Percentiles rank a stretch among this genome's conserved stretches.
Evolutionary conservation across 2,797 vertebrate genomes (phyloP).

Genomic region (Apogon talboti): DNA sequence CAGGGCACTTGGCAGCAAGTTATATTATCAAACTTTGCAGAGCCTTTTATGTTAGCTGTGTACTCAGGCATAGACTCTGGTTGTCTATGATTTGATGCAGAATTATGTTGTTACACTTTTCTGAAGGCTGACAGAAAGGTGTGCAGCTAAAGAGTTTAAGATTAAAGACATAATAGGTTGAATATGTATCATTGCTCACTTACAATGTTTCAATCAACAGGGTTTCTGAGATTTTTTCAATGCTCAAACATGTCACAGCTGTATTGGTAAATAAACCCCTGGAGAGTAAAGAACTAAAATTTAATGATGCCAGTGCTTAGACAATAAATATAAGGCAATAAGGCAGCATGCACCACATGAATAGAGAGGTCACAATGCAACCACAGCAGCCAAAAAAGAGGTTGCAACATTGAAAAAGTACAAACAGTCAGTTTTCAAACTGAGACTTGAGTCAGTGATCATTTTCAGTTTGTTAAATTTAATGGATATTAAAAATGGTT

Average conservation of each 20-base stretch:
- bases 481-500: too few relatives aligned
- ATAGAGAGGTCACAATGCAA: too few relatives aligned
- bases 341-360: too few relatives aligned
- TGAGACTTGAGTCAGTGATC: not conserved
- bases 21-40: constrained; percentile 35
- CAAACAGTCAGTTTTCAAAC: not conserved
- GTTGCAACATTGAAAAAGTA: not conserved
- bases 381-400: not conserved
- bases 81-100: constrained; percentile 10
- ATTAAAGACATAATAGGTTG: too few relatives aligned
- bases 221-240: not conserved
- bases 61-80: constrained; percentile 4
- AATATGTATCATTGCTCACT: not conserved
- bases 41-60: constrained; percentile 29
- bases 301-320: too few relatives aligned
- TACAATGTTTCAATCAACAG: not conserved
- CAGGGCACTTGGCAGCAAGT: constrained; percentile 42
- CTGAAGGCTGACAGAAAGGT: not conserved
- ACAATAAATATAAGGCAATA: too few relatives aligned
- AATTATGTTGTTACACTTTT: constrained; percentile 4
- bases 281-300: not conserved
- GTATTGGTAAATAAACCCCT: not conserved
- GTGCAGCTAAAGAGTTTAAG: not conserved
- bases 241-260: not conserved
- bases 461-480: not conserved